phyloP scores from a whole-genome alignment of 2,113 vertebrate genomes.

The Nesoenas mayeri region DNA sequence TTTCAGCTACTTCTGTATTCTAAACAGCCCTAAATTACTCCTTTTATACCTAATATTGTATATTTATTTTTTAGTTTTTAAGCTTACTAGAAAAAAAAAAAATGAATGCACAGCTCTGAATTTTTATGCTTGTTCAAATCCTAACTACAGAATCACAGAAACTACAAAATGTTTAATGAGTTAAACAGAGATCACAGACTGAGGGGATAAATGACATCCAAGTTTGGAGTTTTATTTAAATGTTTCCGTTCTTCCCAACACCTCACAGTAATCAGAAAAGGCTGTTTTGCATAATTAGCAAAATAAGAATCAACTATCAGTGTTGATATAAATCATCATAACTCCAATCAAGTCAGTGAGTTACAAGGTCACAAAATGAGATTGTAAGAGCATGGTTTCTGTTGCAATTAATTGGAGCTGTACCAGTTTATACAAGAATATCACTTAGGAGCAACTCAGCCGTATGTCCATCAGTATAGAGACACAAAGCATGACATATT shows the following conservation, averaged over 20 bases:
- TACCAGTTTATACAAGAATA: background rate
- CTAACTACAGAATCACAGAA: background rate
- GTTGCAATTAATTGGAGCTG: background rate
- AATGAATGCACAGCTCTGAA: background rate
- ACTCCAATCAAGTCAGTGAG: background rate
- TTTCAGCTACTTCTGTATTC: background rate
- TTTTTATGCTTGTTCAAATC: background rate
- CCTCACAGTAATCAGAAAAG: background rate
- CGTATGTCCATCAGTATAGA: background rate
- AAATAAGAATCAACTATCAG: background rate
- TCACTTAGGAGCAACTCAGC: background rate
- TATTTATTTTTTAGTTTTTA: background rate
- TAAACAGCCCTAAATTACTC: background rate
- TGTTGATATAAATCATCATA: background rate
- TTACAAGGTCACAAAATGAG: background rate
- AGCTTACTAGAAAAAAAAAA: background rate
- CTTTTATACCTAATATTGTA: background rate
- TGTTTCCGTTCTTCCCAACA: background rate
- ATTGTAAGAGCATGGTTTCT: background rate
- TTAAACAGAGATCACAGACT: background rate
- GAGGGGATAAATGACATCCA: background rate
- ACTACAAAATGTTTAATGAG: background rate
- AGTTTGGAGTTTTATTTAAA: background rate
- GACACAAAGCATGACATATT: background rate
- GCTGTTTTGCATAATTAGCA: background rate